phyloP scores from a whole-genome alignment of 1,140 invertebrate species.

The Stegodyphus mimosarum region DNA sequence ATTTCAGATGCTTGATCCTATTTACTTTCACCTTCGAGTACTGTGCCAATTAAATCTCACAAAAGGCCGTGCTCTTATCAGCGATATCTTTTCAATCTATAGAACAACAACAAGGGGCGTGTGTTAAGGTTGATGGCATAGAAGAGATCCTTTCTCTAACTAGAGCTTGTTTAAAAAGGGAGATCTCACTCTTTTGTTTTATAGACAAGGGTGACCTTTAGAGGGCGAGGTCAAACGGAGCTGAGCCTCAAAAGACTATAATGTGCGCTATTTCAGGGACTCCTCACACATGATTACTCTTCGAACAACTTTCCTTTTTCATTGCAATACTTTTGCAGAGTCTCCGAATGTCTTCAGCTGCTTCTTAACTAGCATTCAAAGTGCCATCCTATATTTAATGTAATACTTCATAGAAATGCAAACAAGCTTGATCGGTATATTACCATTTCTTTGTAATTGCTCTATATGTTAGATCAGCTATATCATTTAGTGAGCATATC shows the following conservation, averaged over 20 bases:
- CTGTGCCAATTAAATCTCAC: constrained; percentile 48
- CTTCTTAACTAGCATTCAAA: no score
- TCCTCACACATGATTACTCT: neutral
- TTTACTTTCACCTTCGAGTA: constrained; percentile 51
- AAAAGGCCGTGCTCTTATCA: constrained; percentile 32
- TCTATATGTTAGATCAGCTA: no score
- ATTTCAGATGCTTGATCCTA: constrained; percentile 46
- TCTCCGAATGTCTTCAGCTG: no score
- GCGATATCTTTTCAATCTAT: constrained; percentile 29
- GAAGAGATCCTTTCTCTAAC: constrained; percentile 27
- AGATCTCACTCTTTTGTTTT: constrained; percentile 19
- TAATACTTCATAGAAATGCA: no score
- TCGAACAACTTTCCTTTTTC: neutral
- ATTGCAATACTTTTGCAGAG: neutral
- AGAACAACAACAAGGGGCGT: constrained; percentile 24
- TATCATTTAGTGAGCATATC: no score
- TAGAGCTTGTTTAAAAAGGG: constrained; percentile 47
- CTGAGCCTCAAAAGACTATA: neutral
- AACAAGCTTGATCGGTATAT: no score
- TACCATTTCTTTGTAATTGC: no score
- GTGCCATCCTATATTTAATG: no score
- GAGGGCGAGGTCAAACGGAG: constrained; percentile 24
- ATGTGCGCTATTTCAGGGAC: neutral
- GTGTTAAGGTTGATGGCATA: constrained; percentile 21
- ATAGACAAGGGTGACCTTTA: constrained; percentile 38